These are phyloP conservation scores for Asteroscopus sphinx DNA, from an alignment of 2,888 invertebrate genomes.

Conservation along the genomic window DNA sequence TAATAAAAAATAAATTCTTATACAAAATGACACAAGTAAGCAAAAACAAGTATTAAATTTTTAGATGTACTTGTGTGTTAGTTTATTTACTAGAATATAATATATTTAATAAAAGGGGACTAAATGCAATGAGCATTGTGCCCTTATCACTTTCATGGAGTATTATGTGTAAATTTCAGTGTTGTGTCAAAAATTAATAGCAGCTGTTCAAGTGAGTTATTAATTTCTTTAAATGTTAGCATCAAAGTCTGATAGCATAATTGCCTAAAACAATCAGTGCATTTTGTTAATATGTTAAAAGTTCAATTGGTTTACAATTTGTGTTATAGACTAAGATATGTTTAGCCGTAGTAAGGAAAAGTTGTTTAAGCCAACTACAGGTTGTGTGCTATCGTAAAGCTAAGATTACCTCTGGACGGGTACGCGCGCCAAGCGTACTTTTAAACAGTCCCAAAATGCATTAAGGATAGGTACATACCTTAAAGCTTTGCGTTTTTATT, in stretches of 20 bases:
- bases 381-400: conserved; percentile 82
- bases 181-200: conserved; percentile 53
- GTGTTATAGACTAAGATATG: conserved; percentile 73
- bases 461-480: conserved; percentile 4
- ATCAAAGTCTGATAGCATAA: conserved; percentile 57
- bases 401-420: conserved; percentile 39
- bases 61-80: conserved; percentile 54
- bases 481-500: conserved; percentile 23
- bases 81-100: conserved; percentile 45
- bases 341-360: conserved; percentile 75
- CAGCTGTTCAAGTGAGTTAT: conserved; percentile 53
- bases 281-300: conserved; percentile 46
- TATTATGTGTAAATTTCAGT: conserved; percentile 50
- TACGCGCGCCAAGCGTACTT: conserved; percentile 41
- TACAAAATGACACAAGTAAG: conserved; percentile 43
- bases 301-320: conserved; percentile 64
- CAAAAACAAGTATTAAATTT: conserved; percentile 53
- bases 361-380: conserved; percentile 81
- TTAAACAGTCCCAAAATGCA: conserved; percentile 13
- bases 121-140: conserved; percentile 22
- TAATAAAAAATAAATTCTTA: conserved; percentile 26
- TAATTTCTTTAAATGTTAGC: conserved; percentile 39
- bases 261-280: conserved; percentile 40
- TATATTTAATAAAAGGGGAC: conserved; percentile 32
- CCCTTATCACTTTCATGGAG: conserved; percentile 29